Percentiles rank a stretch among this genome's conserved stretches.
phyloP scores from a whole-genome alignment of 2,113 vertebrate species.

The Euleptes europaea region DNA sequence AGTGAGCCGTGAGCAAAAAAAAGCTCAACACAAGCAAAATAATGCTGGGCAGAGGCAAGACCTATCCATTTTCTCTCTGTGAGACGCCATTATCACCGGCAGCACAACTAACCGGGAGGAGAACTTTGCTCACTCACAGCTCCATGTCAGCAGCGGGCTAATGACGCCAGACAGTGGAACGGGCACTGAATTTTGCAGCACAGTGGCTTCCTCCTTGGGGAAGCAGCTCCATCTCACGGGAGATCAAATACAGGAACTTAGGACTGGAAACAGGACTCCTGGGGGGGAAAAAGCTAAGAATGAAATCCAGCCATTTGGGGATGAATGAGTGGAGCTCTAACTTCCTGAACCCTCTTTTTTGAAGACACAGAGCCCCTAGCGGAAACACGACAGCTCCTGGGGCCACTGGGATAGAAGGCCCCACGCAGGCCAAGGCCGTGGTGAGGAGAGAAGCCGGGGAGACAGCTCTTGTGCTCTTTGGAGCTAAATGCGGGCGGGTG shows the following conservation, averaged over 20 bases:
- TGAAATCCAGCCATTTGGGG: neutral
- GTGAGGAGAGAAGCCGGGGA: neutral
- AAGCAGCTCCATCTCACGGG: neutral
- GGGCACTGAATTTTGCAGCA: neutral
- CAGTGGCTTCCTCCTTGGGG: neutral
- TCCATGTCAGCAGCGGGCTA: neutral
- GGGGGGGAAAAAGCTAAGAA: neutral
- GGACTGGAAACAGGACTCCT: neutral
- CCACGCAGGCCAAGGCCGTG: neutral
- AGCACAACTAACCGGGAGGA: neutral
- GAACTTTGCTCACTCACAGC: neutral
- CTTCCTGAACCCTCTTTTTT: neutral
- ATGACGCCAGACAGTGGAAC: neutral
- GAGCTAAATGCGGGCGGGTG: neutral
- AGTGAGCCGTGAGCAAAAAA: too few species aligned
- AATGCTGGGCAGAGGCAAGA: too few species aligned
- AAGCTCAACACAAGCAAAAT: too few species aligned
- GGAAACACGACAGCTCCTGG: neutral
- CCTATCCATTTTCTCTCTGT: too few species aligned
- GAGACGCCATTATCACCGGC: neutral
- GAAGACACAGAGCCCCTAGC: neutral
- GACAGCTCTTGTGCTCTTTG: neutral
- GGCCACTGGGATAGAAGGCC: neutral
- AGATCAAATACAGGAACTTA: too few species aligned
- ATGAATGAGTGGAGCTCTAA: conserved; percentile 15